Conservation (phyloP, 2,888 invertebrate genomes). For the Epistrophe grossulariae region DNA sequence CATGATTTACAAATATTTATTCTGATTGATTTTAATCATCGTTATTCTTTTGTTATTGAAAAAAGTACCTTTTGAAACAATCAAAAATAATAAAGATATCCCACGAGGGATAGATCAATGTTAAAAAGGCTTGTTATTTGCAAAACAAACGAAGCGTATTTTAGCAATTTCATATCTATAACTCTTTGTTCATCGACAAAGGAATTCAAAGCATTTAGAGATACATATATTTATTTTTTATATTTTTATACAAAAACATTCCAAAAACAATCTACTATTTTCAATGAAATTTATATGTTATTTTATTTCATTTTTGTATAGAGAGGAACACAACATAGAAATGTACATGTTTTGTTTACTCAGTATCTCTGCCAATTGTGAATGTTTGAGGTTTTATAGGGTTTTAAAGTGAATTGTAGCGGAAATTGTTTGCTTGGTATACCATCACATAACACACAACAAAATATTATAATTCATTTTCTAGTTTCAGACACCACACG, state of each 20-base stretch:
- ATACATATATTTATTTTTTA: not conserved
- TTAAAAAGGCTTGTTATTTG: conserved; percentile 13
- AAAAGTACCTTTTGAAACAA: not conserved
- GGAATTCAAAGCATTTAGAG: conserved; percentile 10
- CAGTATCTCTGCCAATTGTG: conserved; percentile 31
- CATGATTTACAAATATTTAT: not conserved
- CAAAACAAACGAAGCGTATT: conserved; percentile 23
- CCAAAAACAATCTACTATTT: not conserved
- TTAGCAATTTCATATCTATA: conserved; percentile 11
- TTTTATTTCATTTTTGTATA: not conserved
- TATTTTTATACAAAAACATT: not conserved
- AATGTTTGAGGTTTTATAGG: conserved; percentile 21
- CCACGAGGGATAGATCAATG: not conserved
- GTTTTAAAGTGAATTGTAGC: conserved; percentile 17
- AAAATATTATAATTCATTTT: conserved; percentile 9
- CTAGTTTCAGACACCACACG: not conserved
- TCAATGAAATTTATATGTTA: not conserved
- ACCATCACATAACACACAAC: conserved; percentile 8
- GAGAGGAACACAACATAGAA: not conserved
- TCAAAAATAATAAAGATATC: conserved; percentile 3
- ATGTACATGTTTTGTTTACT: not conserved
- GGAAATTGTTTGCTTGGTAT: conserved; percentile 25
- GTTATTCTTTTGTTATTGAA: not conserved
- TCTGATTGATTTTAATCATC: not conserved
- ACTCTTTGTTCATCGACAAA: conserved; percentile 14